These are phyloP conservation scores for Sarcoramphus papa DNA, from an alignment of 2,797 vertebrate genomes.

Conservation along the genomic window DNA sequence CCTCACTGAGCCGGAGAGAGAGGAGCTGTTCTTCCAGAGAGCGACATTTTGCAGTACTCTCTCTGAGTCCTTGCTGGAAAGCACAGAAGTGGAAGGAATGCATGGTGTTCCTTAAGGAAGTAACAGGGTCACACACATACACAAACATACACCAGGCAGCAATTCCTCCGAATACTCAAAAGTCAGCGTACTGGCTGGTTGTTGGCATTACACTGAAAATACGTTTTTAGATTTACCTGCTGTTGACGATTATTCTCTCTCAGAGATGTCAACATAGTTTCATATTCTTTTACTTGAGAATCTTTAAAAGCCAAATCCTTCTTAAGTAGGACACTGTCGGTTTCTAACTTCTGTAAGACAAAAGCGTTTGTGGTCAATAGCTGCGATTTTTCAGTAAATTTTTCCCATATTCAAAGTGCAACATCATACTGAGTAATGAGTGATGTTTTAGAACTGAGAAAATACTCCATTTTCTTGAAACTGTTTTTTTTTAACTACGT, in stretches of 20 bases:
- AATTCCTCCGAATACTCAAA: accelerated
- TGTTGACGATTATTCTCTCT: slow-evolving; percentile 90
- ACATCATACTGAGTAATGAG: neutral
- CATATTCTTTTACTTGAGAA: slow-evolving; percentile 87
- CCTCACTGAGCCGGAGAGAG: slow-evolving; percentile 71
- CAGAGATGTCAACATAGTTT: slow-evolving; percentile 82
- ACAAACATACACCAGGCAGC: accelerated
- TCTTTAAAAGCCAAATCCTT: slow-evolving; percentile 88
- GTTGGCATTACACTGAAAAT: neutral
- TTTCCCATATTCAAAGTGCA: neutral
- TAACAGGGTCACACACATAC: neutral
- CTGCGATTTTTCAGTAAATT: neutral
- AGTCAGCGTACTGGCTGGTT: neutral
- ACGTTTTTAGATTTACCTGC: slow-evolving; percentile 75
- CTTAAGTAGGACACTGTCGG: slow-evolving; percentile 83
- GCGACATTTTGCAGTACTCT: slow-evolving; percentile 73
- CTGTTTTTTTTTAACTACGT: accelerated
- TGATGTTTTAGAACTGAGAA: neutral
- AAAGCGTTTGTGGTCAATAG: neutral
- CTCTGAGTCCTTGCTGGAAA: slow-evolving; percentile 79
- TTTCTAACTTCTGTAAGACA: slow-evolving; percentile 83
- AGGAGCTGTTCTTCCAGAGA: slow-evolving; percentile 82
- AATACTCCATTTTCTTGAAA: neutral
- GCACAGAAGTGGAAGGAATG: neutral
- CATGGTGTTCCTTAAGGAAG: neutral